Base-by-base conservation (phyloP, 2,888 invertebrate species). In the Balanococcus diminutus region DNA sequence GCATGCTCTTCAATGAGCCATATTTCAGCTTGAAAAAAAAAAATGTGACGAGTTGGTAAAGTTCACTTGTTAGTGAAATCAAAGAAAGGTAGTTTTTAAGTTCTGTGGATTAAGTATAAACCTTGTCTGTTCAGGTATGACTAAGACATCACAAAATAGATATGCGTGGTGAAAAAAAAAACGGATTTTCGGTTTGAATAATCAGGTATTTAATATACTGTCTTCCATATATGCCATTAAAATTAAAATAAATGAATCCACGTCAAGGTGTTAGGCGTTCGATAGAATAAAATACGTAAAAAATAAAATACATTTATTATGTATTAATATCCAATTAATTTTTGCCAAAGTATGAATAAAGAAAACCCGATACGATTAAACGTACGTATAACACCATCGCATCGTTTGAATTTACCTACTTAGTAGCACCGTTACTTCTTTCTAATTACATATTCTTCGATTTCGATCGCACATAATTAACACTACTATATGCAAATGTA, bases 371-470 rank as follows among this genome's bases (percentile, higher is more conserved):
- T 51, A 51, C 22, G 56, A 22, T 8, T 56, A 22, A 22, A 56
- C 8, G 8, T 8, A 4, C 8, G 36, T 56, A 56, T 56, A 19
- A 56, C 14, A 56, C 56, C 22, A 56, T 0, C 22, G 22, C 11
- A 16, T 28, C 67, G 67, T 25, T 61, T 1, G 9, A 61, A 61
- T 61, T 11, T 67, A 28, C 5, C 28, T 11, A 51, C 51, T 6
- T 4, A 67, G 28, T 67, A 28, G n/a, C 67, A 67, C 67, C 67
- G 67, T 67, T 67, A 67, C 31, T 67, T 67, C 28, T 67, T 67
- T 28, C 67, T 67, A 67, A 67, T 67, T 67, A 67, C 67, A 67
- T 28, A 28, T 56, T 56, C 56, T 9, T 56, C 56, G 22, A 8
- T 56, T 9, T 56, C 56, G 22, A 56, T 56, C 14, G 28, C 14